Conservation (phyloP, 2,113 vertebrate species). For the Cathartes aura region DNA sequence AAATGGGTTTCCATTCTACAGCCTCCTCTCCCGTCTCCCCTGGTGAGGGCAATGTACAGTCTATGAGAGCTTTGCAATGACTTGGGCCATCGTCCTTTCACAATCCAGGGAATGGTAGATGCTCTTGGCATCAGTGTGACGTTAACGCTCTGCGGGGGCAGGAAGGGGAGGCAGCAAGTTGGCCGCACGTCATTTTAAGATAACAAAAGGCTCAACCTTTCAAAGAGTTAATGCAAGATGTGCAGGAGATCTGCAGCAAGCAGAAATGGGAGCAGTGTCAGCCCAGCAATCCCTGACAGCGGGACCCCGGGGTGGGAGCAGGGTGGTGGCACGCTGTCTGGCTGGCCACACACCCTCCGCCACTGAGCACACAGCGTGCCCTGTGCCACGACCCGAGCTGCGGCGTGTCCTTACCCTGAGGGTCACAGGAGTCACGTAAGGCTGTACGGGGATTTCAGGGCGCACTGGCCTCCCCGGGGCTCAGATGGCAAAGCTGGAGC, state of each 20-base stretch:
- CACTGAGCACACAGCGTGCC: rapidly evolving
- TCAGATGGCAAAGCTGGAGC: not conserved
- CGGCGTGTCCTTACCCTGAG: rapidly evolving
- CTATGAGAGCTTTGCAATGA: constrained; percentile 6
- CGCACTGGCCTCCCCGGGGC: rapidly evolving
- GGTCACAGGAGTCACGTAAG: not conserved
- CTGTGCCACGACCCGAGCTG: not conserved
- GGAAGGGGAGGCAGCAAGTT: not conserved
- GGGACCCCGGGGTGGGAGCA: rapidly evolving
- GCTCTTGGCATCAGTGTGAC: not conserved
- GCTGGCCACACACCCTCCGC: not conserved
- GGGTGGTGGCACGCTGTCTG: not conserved
- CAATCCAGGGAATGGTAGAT: not conserved
- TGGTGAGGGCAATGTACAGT: not conserved
- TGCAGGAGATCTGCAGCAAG: not conserved
- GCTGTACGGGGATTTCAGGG: not conserved
- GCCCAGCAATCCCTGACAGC: not conserved
- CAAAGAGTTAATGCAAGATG: not conserved
- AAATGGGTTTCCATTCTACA: constrained; percentile 32
- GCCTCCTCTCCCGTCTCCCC: constrained; percentile 19
- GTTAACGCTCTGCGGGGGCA: not conserved
- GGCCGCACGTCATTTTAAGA: rapidly evolving
- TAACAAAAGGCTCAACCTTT: not conserved
- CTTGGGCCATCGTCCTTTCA: not conserved
- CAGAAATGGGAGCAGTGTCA: not conserved